Evolutionary conservation across 2,888 invertebrate species (phyloP), one percentile per base, ranked within the genome.

Genomic region (Flexamia atlantica): DNA sequence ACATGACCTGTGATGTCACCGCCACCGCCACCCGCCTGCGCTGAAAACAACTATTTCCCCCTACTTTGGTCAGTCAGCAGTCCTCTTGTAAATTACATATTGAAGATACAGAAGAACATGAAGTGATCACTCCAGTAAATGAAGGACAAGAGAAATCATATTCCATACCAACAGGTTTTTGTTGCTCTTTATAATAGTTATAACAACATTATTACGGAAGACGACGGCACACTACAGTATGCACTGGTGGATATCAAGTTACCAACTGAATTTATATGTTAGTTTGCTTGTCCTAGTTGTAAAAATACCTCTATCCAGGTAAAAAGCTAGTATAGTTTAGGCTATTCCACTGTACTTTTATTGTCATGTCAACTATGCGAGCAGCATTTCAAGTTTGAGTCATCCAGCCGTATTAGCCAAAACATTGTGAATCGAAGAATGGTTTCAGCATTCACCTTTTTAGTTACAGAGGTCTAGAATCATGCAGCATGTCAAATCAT

Each of bases 401-500:
- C 25, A 4, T 25, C 25, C 7, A 25, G 60, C 60, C 60, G 7
- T 25, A 7, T 60, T 60, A 60, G 40, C 40, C 40, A 40, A 40
- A 40, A 40, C 60, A 25, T 14, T 60, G 60, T 60, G 17, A 60
- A 60, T 25, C 20, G 60, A 25, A 60, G 60, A 25, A 60, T 60
- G 20, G 25, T 60, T 20, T 60, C 60, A 23, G 60, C 60, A 23
- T 60, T 60, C 5, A 60, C 60, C 25, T 60, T 23, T 14, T 23
- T 60, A 25, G 60, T 14, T 25, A 60, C 25, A 60, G 60, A 60
- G 60, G 23, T 17, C 25, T 60, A 23, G 60, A 60, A 25, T 72
- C 28, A 72, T 72, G 4, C 72, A 72, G 72, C 72, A 72, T 32
- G 72, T 72, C 32, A 72, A 72, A 60, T 72, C 72, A 32, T 10